These are phyloP conservation scores for Drosophila eugracilis DNA, from an alignment of 1,140 invertebrate genomes.

Conservation along the genomic window DNA sequence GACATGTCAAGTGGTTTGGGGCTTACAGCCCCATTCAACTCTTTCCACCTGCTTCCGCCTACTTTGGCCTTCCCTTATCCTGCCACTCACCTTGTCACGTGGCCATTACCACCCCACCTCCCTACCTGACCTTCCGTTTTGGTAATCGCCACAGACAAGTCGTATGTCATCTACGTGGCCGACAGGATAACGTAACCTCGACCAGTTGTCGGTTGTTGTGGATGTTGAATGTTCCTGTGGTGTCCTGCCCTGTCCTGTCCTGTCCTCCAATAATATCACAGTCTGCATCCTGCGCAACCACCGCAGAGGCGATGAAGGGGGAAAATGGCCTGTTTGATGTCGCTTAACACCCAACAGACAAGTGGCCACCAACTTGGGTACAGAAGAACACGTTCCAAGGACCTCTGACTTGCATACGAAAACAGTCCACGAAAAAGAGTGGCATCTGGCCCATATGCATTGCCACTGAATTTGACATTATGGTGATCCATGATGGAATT, in stretches of 20 bases:
- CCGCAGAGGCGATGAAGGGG: constrained; percentile 8
- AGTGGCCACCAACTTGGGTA: constrained; percentile 25
- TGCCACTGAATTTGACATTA: constrained; percentile 18
- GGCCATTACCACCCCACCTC: constrained; percentile 28
- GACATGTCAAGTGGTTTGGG: constrained; percentile 31
- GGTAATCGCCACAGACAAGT: constrained; percentile 70
- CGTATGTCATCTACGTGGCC: constrained; percentile 61
- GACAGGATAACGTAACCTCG: constrained; percentile 43
- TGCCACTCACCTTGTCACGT: constrained; percentile 35
- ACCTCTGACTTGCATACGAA: constrained; percentile 60
- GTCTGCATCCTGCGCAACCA: constrained; percentile 9
- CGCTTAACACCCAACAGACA: constrained; percentile 43
- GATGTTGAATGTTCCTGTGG: constrained; percentile 13
- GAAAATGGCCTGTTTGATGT: constrained; percentile 27
- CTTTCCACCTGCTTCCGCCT: constrained; percentile 14
- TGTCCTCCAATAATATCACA: constrained; percentile 32
- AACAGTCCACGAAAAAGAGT: constrained; percentile 22
- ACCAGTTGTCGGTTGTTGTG: constrained; percentile 40
- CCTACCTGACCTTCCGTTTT: constrained; percentile 3
- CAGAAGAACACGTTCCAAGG: constrained; percentile 40
- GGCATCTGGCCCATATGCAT: constrained; percentile 26
- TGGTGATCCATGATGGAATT: constrained; percentile 21
- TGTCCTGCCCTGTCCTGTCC: constrained; percentile 22
- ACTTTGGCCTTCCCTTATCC: neutral
- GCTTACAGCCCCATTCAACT: neutral